Evolutionary conservation across 2,888 invertebrate species (phyloP), one percentile per base, ranked within the genome.

Genomic region (Agrilus cyanescens): DNA sequence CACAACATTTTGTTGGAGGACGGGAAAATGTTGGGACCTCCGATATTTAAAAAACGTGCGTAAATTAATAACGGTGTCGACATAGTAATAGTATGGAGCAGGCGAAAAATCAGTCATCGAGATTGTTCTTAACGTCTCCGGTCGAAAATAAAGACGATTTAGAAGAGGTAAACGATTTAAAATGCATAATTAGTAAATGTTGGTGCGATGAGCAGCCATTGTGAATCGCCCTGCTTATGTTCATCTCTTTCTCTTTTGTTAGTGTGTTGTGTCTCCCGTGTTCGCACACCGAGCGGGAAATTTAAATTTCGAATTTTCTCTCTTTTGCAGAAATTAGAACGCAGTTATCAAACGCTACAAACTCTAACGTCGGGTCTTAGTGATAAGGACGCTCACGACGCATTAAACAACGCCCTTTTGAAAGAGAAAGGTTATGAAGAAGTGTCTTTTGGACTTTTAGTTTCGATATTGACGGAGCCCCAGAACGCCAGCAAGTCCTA

Each of bases 381-480:
- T 56, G 95, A 95, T 60, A 87, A 93, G 62, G 94, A 95, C 70
- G 82, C 87, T 57, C 93, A 94, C 64, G 94, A 95, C 65, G 83
- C 85, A 25, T 74, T 95, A 39, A 90, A 88, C 62, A 87, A 84
- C 65, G 83, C 89, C 48, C 85, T 91, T 50, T 82, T 87, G 62
- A 89, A 90, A 67, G 86, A 86, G 50, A 78, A 76, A 57, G 85
- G 84, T 58, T 91, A 94, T 71, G 95, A 96, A 66, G 95, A 96
- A 59, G 84, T 94, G 46, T 90, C 88, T 41, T 69, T 93, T 51
- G 96, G 95, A 40, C 78, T 96, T 63, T 71, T 96, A 46, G 87
- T 87, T 66, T 80, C 81, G 44, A 90, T 95, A 57, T 74, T 96
- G 50, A 83, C 85, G 15, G 94, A 96, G 63, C 83, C 85, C 44